Base-by-base conservation (phyloP, 2,888 invertebrate genomes). In the Drosophila stalkeri region DNA sequence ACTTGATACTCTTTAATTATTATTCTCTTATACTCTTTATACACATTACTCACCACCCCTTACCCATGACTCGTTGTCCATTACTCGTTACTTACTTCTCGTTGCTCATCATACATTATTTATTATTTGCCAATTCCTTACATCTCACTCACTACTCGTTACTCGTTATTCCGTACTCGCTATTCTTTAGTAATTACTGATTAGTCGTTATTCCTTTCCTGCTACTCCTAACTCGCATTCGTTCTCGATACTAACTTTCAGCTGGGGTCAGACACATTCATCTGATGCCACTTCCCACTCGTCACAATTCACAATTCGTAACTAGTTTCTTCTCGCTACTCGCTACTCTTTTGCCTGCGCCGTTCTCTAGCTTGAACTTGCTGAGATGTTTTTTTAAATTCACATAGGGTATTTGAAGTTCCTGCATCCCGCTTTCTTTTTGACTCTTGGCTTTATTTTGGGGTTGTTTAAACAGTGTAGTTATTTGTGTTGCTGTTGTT, bases 401-500 rank as follows among this genome's bases (percentile, higher is more conserved):
- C 20, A 31, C 31, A 23, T 9, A 72, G 80, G 23, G 72, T 47
- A 78, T 75, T 60, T 20, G 0, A 20, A 14, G 11, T 49, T 54
- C 35, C 43, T 20, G 41, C 33, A 11, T 9, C 6, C 20, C 20
- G 18, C 16, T 41, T 49, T 16, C 33, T n/a, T 51, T 27, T 59
- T 64, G 57, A 43, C 52, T 43, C 27, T 61, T 60, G 64, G 44
- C 44, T 51, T 66, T 65, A n/a, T 69, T 73, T 75, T 55, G 64
- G 75, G 77, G 77, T 74, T 72, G 79, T 71, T 72, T 69, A 47
- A 47, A 33, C 66, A 64, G 47, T 49, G 47, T 60, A 60, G 47
- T 39, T 60, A n/a, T 59, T 18, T 23, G 8, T 74, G 61, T 61
- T 59, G 56, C 23, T 64, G 61, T 64, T 57, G 56, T 64, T 73